Evolutionary conservation across 2,888 invertebrate genomes (phyloP), one percentile per base, ranked within the genome.

Genomic region (Punctoribates punctum): DNA sequence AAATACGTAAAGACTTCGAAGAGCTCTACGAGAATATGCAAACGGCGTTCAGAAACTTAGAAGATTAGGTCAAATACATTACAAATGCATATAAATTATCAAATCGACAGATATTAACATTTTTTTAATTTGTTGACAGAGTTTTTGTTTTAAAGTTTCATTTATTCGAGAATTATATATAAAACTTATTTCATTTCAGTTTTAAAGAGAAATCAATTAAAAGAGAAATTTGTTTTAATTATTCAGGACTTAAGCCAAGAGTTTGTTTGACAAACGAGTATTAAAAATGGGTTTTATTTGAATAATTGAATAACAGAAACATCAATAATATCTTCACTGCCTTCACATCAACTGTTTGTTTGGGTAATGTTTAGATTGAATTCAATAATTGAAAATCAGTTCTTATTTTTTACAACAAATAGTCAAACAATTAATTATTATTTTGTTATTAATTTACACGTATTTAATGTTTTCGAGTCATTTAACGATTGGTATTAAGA

Each of bases 11-110:
- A 70, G 97, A 98, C 83, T 97, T 93, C 85, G 98, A 99, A 84
- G 96, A 96, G 83, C 87, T 99, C 76, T 88, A 94, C 82, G 99
- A 99, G 85, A 94, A 96, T 84, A 94, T 99, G 88, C 93, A 95
- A 82, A 92, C 93, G 83, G 93, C 94, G 82, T 99, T 99, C 89
- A 91, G 98, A 85, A 97, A 96, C 88, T 88, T 99, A 83, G 98
- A 99, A 88, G 98, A 99, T 86, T 96, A 94, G 62, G 34, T 20
- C 20, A 46, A 60, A 42, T 13, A 27, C 34, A 34, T 34, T 34
- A 34, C 34, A 34, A 34, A 5, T 34, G 34, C 34, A 54, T 6
- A 42, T 38, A 23, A 42, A 62, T 34, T 62, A 73, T 48, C 1
- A 29, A 29, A 70, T 20, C 9, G 34, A 70, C 17, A 25, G 38